Base-by-base conservation (phyloP, 2,113 vertebrate species). In the Microtus montanus region DNA sequence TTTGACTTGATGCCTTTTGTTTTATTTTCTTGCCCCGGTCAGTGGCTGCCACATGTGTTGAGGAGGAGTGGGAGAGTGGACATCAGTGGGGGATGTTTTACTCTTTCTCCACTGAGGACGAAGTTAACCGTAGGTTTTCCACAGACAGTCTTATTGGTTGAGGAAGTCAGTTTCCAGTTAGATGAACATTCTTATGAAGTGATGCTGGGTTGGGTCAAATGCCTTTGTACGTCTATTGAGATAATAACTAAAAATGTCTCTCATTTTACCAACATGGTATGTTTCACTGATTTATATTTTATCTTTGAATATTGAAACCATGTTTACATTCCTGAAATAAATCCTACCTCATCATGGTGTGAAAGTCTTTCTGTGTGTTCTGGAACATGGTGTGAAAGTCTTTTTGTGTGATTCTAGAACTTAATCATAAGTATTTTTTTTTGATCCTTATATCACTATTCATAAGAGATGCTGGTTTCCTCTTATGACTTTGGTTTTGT, bases 181-280 rank as follows among this genome's bases (percentile, higher is more conserved):
- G 66, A 75, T 61, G 90, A 85, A 2, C 30, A 9, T 41, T 93
- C 80, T 95, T 89, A 89, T 47, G 61, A 91, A 86, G 38, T 28
- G 9, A 3, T 89, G 24, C 75, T 77, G 52, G 52, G 22, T 61
- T 82, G 15, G 22, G 79, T 82, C 52, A 58, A 14, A 68, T 28
- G 13, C n/a, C 7, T n/a, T 86, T 75, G 28, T 5, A 9, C 0
- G 0, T 35, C 5, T 47, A 15, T 44, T 71, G 74, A 49, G 30
- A n/a, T n/a, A 47, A 19, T 54, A 85, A 54, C 15, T 66, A 75
- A 86, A 41, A 47, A 41, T 86, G 47, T 44, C 15, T 68, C 54
- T 77, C 68, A 41, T 35, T 87, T n/a, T 41, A 35, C 13, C 49
- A 49, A 68, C 38, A 41, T 38, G 26, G 6, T 52, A 13, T 41